Evolutionary conservation across 2,888 invertebrate genomes (phyloP).

Genomic region (Portevinia maculata): DNA sequence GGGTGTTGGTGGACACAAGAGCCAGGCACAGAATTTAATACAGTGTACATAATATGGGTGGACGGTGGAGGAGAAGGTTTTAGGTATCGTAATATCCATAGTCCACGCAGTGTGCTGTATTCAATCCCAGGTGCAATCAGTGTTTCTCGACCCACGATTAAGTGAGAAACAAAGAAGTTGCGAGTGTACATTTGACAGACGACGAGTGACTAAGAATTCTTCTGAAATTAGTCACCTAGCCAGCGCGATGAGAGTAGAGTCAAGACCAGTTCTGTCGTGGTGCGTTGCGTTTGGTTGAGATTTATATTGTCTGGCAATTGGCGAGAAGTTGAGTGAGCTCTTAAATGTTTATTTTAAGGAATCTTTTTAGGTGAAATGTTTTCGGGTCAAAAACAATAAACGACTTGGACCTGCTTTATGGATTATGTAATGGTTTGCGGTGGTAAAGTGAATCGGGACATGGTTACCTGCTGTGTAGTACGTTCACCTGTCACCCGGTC

Average conservation of each 20-base stretch:
- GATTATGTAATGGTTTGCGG: constrained; percentile 54
- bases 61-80: constrained; percentile 41
- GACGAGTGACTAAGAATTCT: constrained; percentile 66
- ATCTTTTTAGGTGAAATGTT: constrained; percentile 8
- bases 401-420: constrained; percentile 35
- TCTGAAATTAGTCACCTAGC: constrained; percentile 64
- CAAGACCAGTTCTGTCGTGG: constrained; percentile 10
- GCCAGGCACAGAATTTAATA: constrained; percentile 37
- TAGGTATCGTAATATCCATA: constrained; percentile 33
- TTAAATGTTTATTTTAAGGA: constrained; percentile 27
- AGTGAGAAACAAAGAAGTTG: constrained; percentile 61
- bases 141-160: constrained; percentile 53
- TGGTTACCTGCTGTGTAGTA: constrained; percentile 14
- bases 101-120: constrained; percentile 31
- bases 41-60: constrained; percentile 6
- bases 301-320: constrained; percentile 37
- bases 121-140: constrained; percentile 57
- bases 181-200: constrained; percentile 11
- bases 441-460: constrained; percentile 21
- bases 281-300: constrained; percentile 26
- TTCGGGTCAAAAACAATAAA: constrained; percentile 57
- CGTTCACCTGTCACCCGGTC: constrained; percentile 38
- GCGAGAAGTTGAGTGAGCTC: background rate
- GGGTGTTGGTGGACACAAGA: constrained; percentile 39
- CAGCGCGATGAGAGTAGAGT: background rate